These are phyloP conservation scores for Eupsittula cactorum DNA, from an alignment of 2,113 vertebrate species.

Conservation along the genomic window DNA sequence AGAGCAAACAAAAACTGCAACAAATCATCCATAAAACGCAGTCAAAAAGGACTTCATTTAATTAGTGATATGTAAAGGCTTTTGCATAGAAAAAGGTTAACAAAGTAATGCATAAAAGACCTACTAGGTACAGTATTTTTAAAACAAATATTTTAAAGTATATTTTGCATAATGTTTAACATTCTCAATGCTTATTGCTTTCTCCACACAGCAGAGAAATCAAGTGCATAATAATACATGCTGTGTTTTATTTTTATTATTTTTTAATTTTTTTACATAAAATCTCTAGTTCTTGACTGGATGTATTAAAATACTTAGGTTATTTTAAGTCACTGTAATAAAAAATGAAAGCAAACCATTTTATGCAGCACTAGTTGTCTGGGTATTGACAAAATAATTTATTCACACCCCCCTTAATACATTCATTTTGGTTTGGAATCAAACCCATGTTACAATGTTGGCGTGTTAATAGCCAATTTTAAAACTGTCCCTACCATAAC, in stretches of 20 bases:
- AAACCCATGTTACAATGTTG: slow-evolving; percentile 59
- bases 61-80: slow-evolving; percentile 84
- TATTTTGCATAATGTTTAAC: slow-evolving; percentile 85
- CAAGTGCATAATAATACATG: slow-evolving; percentile 88
- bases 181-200: slow-evolving; percentile 84
- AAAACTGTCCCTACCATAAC: slow-evolving; percentile 29
- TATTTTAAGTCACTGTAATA: slow-evolving; percentile 76
- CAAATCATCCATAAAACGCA: slow-evolving; percentile 65
- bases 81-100: slow-evolving; percentile 91
- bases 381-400: slow-evolving; percentile 78
- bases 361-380: slow-evolving; percentile 74
- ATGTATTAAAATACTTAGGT: slow-evolving; percentile 76
- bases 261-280: slow-evolving; percentile 65
- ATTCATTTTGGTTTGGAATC: slow-evolving; percentile 78
- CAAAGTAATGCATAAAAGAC: slow-evolving; percentile 81
- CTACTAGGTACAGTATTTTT: slow-evolving; percentile 82
- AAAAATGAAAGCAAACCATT: slow-evolving; percentile 66
- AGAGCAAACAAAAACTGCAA: slow-evolving; percentile 21
- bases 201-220: slow-evolving; percentile 90
- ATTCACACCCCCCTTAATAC: slow-evolving; percentile 71
- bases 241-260: slow-evolving; percentile 73
- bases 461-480: slow-evolving; percentile 55
- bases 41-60: slow-evolving; percentile 82
- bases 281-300: slow-evolving; percentile 74
- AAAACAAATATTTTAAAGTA: slow-evolving; percentile 84